phyloP scores from a whole-genome alignment of 2,113 vertebrate species.

The Rhipidura dahli region DNA sequence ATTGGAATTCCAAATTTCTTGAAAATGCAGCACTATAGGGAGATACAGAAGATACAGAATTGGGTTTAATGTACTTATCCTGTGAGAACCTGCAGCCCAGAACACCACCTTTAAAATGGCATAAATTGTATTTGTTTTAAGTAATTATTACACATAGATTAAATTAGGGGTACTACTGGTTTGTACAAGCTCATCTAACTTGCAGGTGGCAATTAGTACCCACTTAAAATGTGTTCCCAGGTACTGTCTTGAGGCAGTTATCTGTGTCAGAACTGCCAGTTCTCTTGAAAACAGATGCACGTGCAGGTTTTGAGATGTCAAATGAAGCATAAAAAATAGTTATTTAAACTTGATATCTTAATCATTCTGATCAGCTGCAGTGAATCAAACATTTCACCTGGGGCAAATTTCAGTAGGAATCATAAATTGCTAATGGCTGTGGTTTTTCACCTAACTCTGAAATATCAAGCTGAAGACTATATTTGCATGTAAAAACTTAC shows the following conservation, averaged over 20 bases:
- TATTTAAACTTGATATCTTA: constrained; percentile 35
- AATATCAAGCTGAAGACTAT: constrained; percentile 29
- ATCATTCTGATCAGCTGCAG: constrained; percentile 34
- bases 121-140: neutral
- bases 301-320: constrained; percentile 13
- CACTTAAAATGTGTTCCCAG: neutral
- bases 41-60: neutral
- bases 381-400: constrained; percentile 43
- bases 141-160: neutral
- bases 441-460: neutral
- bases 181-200: neutral
- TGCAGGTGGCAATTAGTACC: constrained; percentile 2
- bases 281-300: neutral
- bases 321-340: constrained; percentile 23
- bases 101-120: neutral
- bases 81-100: neutral
- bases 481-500: constrained; percentile 32
- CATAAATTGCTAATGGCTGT: neutral
- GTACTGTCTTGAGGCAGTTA: neutral
- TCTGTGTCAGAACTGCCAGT: neutral
- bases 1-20: neutral
- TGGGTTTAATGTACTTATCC: neutral
- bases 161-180: neutral
- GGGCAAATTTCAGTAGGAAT: constrained; percentile 35
- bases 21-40: neutral